These are phyloP conservation scores for Lagopus muta DNA, from an alignment of 2,113 vertebrate genomes.

Conservation along the genomic window DNA sequence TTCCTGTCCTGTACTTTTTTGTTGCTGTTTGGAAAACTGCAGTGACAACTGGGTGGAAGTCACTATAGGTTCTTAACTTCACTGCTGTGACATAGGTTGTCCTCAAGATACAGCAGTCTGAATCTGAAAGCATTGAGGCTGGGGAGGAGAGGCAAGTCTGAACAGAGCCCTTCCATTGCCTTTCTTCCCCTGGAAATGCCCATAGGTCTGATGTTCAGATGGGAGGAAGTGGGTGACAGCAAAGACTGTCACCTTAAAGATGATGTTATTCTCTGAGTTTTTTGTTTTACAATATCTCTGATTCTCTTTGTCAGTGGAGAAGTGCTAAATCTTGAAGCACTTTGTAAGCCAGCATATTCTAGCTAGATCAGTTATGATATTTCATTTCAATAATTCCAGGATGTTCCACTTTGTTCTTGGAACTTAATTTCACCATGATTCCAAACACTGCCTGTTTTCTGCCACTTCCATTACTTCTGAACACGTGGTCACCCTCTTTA, in stretches of 20 bases:
- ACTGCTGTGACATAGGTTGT: background rate
- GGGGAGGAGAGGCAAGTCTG: background rate
- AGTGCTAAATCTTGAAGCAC: background rate
- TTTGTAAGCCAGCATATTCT: background rate
- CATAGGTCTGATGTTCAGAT: background rate
- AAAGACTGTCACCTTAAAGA: background rate
- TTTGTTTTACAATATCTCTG: background rate
- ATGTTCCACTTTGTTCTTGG: background rate
- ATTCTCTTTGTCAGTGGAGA: background rate
- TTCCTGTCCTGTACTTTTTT: background rate
- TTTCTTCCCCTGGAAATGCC: background rate
- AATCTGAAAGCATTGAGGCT: background rate
- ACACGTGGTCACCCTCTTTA: background rate
- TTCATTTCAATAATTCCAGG: background rate
- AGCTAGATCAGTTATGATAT: background rate
- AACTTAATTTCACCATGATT: background rate
- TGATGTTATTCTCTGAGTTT: background rate
- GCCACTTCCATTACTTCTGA: background rate
- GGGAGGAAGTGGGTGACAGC: background rate
- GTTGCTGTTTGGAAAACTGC: background rate
- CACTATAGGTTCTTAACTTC: background rate
- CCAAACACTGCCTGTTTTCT: background rate
- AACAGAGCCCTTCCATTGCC: background rate
- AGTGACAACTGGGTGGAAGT: background rate
- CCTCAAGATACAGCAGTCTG: background rate